These are phyloP conservation scores for Sturmia bella DNA, from an alignment of 2,888 invertebrate species.

Conservation along the genomic window DNA sequence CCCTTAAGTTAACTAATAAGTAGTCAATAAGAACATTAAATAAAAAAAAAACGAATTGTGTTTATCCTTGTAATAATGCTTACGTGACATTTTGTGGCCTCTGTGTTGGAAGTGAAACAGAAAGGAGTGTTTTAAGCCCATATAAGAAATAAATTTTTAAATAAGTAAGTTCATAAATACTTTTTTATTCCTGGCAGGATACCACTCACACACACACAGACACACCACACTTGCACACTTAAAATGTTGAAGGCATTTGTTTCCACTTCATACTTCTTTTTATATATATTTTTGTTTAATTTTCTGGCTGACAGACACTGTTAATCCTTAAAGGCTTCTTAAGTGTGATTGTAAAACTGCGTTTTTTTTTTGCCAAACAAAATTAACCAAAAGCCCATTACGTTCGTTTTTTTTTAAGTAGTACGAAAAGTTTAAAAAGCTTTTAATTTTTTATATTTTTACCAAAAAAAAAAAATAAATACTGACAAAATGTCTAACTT, in stretches of 20 bases:
- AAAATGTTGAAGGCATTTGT: conserved; percentile 51
- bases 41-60: not conserved
- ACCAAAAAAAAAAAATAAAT: conserved; percentile 34
- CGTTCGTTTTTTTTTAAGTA: conserved; percentile 19
- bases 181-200: conserved; percentile 20
- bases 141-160: conserved; percentile 56
- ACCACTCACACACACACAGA: conserved; percentile 5
- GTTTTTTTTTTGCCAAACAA: conserved; percentile 40
- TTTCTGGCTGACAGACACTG: conserved; percentile 39
- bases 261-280: conserved; percentile 36
- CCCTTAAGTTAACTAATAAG: conserved; percentile 60
- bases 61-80: conserved; percentile 16
- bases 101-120: not conserved
- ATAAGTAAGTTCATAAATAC: conserved; percentile 40
- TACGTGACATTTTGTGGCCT: conserved; percentile 63
- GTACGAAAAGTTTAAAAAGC: conserved; percentile 49
- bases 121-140: conserved; percentile 40
- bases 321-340: conserved; percentile 67
- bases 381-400: conserved; percentile 65
- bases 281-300: conserved; percentile 5
- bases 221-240: not conserved
- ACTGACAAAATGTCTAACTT: conserved; percentile 53
- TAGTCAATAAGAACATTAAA: conserved; percentile 57
- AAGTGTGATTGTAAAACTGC: conserved; percentile 22
- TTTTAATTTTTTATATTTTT: conserved; percentile 64